Percentiles rank a stretch among this genome's conserved stretches.
These are phyloP conservation scores for Heteromurus nitidus DNA, from an alignment of 2,888 invertebrate genomes.

Conservation along the genomic window DNA sequence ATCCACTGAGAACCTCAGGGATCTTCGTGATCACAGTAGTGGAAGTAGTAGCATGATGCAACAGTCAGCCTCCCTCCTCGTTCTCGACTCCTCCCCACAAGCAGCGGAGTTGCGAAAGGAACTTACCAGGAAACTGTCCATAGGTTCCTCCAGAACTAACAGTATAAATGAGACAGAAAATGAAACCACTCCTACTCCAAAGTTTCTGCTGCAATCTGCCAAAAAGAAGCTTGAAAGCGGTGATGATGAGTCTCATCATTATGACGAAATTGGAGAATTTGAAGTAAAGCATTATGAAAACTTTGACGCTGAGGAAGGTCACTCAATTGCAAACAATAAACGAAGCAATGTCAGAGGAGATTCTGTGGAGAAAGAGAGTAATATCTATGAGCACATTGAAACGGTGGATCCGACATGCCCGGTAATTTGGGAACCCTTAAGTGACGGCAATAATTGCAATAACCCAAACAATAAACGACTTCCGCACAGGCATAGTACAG, in stretches of 20 bases:
- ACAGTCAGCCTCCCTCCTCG: conserved; percentile 65
- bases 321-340: not conserved
- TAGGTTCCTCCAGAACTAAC: conserved; percentile 33
- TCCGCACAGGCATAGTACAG: conserved; percentile 42
- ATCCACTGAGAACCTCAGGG: conserved; percentile 31
- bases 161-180: not conserved
- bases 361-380: conserved; percentile 44
- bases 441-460: conserved; percentile 18
- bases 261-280: conserved; percentile 67
- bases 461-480: conserved; percentile 17
- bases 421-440: conserved; percentile 42
- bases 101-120: conserved; percentile 67
- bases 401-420: conserved; percentile 15
- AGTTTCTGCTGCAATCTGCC: conserved; percentile 33
- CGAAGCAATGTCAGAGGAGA: conserved; percentile 16
- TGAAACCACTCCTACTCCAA: conserved; percentile 4
- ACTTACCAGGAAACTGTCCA: conserved; percentile 65
- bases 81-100: conserved; percentile 65
- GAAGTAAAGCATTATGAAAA: conserved; percentile 64
- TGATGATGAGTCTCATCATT: conserved; percentile 60
- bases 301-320: conserved; percentile 42
- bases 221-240: conserved; percentile 43
- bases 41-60: conserved; percentile 46
- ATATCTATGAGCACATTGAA: conserved; percentile 67
- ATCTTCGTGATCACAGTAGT: not conserved